phyloP scores from a whole-genome alignment of 2,113 vertebrate genomes.

The Burhinus bistriatus region DNA sequence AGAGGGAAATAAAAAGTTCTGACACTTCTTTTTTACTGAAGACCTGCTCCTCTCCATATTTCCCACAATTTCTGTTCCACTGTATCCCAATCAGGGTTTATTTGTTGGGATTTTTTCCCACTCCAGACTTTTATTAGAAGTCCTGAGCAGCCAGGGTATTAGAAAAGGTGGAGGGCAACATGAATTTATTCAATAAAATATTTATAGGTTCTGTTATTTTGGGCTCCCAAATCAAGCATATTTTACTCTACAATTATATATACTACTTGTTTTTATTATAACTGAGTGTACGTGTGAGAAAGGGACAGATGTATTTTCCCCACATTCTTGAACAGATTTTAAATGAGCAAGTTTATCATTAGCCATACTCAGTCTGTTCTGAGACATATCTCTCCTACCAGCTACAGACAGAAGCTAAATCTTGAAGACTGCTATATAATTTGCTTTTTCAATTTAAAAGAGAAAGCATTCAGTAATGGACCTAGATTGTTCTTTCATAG shows the following conservation, averaged over 20 bases:
- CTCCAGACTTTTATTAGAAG: background rate
- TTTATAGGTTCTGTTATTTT: background rate
- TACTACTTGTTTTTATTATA: background rate
- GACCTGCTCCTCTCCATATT: background rate
- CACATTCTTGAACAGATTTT: background rate
- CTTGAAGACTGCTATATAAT: background rate
- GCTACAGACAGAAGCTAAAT: background rate
- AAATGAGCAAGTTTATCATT: conserved; percentile 7
- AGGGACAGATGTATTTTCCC: background rate
- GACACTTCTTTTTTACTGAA: background rate
- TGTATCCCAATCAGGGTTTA: background rate
- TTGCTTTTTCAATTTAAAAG: background rate
- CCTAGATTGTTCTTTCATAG: background rate
- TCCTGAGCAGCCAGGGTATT: background rate
- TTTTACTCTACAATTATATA: background rate
- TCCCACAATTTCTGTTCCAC: background rate
- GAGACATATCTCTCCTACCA: background rate
- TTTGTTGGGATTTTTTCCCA: background rate
- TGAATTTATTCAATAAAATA: background rate
- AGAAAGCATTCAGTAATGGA: background rate
- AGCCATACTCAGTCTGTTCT: background rate
- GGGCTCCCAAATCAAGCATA: background rate
- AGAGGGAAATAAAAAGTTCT: background rate
- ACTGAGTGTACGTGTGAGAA: background rate
- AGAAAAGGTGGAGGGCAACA: background rate